These are phyloP conservation scores for Ochropacha duplaris DNA, from an alignment of 2,888 invertebrate genomes.

Conservation along the genomic window DNA sequence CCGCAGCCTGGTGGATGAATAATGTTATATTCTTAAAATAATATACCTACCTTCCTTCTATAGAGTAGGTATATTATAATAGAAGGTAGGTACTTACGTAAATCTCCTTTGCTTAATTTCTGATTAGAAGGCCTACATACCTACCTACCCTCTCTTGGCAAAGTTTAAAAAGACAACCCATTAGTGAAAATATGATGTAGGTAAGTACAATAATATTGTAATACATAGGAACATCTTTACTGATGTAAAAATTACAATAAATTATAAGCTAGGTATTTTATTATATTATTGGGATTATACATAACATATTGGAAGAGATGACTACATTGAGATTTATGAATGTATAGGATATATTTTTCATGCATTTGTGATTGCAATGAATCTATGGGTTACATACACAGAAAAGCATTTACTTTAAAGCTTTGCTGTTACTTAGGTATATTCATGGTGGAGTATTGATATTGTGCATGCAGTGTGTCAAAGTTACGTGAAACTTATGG, in stretches of 20 bases:
- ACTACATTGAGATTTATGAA: no score
- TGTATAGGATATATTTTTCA: no score
- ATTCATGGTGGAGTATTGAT: neutral
- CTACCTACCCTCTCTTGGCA: neutral
- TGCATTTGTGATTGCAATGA: neutral
- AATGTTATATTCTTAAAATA: neutral
- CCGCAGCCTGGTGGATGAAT: neutral
- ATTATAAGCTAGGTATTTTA: no score
- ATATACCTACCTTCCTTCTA: neutral
- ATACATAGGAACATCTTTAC: no score
- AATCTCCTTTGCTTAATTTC: neutral
- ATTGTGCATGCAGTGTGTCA: neutral
- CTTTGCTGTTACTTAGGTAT: constrained; percentile 9
- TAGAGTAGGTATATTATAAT: neutral
- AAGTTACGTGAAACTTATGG: neutral
- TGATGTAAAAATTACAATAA: no score
- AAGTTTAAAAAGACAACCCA: neutral
- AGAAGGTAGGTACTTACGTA: no score
- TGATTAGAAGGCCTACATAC: neutral
- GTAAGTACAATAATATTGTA: neutral
- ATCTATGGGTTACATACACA: neutral
- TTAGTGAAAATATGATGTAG: neutral
- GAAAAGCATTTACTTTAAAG: constrained; percentile 10
- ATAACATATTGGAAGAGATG: no score
- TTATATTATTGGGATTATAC: no score